Percentiles rank a stretch among this genome's conserved stretches.
Conservation (phyloP, 1,140 invertebrate genomes). For the Drosophila sp. region DNA sequence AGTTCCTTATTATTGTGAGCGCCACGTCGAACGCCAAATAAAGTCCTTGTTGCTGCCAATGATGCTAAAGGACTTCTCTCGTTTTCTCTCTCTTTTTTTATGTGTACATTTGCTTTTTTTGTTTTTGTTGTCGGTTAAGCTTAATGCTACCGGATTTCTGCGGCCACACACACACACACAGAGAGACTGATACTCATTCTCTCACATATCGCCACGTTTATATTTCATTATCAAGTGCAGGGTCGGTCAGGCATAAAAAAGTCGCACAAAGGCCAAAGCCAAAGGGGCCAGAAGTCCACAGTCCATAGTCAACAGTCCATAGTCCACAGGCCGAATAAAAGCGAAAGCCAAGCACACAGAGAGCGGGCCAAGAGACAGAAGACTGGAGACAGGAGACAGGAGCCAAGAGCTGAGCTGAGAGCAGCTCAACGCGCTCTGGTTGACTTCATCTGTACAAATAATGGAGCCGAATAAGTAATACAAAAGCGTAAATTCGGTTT, state of each 20-base stretch:
- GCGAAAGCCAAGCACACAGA: conserved; percentile 32
- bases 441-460: conserved; percentile 68
- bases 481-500: conserved; percentile 74
- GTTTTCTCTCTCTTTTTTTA: conserved; percentile 31
- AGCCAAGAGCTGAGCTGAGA: conserved; percentile 15
- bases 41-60: conserved; percentile 56
- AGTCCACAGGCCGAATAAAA: conserved; percentile 22
- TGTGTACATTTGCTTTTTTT: not conserved
- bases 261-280: conserved; percentile 65
- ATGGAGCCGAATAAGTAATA: conserved; percentile 78
- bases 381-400: not conserved
- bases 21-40: conserved; percentile 51
- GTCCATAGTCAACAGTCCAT: not conserved
- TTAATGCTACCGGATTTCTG: conserved; percentile 53
- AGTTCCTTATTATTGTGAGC: conserved; percentile 31
- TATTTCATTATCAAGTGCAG: conserved; percentile 77
- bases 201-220: conserved; percentile 61
- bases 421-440: conserved; percentile 44
- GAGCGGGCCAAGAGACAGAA: not conserved
- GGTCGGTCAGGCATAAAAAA: conserved; percentile 59
- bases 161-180: conserved; percentile 26
- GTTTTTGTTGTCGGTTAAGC: conserved; percentile 55
- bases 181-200: conserved; percentile 23
- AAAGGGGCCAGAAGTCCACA: conserved; percentile 16
- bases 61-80: conserved; percentile 24